Evolutionary conservation across 2,888 invertebrate genomes (phyloP).

Genomic region (Rhingia campestris): DNA sequence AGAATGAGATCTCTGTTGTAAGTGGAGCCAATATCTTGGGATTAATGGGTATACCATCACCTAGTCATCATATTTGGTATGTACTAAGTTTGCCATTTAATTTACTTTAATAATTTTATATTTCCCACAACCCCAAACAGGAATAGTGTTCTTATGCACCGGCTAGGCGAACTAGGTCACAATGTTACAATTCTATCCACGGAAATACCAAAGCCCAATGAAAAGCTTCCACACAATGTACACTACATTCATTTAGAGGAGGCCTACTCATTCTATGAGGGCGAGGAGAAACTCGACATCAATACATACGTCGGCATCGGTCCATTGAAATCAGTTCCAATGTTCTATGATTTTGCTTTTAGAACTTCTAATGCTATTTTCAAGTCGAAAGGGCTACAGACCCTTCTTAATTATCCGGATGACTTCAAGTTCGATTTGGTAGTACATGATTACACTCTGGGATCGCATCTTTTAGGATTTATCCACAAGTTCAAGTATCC

Average conservation of each 20-base stretch:
- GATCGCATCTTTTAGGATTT: constrained; percentile 78
- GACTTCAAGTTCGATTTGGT: constrained; percentile 79
- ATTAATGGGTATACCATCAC: constrained; percentile 65
- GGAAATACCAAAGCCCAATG: constrained; percentile 72
- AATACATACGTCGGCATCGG: constrained; percentile 27
- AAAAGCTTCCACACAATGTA: constrained; percentile 74
- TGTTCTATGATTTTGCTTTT: constrained; percentile 70
- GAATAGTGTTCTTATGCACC: constrained; percentile 76
- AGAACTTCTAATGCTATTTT: constrained; percentile 45
- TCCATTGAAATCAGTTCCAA: constrained; percentile 55
- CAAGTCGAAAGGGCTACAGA: constrained; percentile 75
- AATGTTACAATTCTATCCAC: constrained; percentile 76
- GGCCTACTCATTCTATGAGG: constrained; percentile 69
- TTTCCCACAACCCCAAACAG: constrained; percentile 11
- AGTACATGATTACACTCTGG: constrained; percentile 78
- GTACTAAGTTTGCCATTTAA: not conserved
- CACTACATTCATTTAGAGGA: constrained; percentile 77
- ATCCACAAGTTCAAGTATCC: constrained; percentile 79
- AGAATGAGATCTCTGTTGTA: no score
- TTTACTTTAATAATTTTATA: not conserved
- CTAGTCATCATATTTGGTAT: constrained; percentile 77
- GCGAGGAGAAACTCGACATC: constrained; percentile 36
- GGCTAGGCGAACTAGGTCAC: constrained; percentile 75
- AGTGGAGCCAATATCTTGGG: no score
- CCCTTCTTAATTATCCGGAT: constrained; percentile 77